Evolutionary conservation across 2,113 vertebrate genomes (phyloP).

Genomic region (Lepus timidus): DNA sequence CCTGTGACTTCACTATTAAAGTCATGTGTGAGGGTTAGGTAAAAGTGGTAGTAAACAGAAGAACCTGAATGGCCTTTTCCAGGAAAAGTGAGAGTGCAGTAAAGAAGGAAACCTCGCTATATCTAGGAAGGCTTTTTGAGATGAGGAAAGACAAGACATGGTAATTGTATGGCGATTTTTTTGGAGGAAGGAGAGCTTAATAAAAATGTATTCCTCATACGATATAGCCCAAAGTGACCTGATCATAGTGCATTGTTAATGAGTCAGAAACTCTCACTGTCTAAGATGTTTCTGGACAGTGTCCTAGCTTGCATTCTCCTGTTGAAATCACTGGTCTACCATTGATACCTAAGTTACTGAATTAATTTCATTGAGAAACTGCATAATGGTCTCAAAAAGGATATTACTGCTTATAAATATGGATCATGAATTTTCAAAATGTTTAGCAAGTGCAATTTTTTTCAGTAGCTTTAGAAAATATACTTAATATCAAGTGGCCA

Average conservation of each 20-base stretch:
- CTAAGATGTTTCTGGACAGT: background rate
- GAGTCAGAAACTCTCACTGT: background rate
- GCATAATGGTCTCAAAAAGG: background rate
- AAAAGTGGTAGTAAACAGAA: background rate
- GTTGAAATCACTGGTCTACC: background rate
- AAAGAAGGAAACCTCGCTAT: background rate
- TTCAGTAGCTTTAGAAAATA: background rate
- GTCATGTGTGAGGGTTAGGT: background rate
- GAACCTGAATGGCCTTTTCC: background rate
- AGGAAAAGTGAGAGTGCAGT: background rate
- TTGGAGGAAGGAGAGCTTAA: background rate
- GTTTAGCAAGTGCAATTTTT: constrained; percentile 6
- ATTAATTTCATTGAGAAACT: background rate
- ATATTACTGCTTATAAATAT: background rate
- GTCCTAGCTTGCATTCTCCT: background rate
- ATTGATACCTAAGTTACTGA: background rate
- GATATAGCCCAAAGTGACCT: background rate
- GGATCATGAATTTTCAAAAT: background rate
- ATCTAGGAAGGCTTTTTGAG: background rate
- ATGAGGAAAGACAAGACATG: background rate
- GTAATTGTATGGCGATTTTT: background rate
- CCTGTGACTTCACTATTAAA: background rate
- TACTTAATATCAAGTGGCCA: background rate
- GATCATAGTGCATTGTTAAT: background rate
- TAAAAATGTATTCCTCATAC: background rate